Conservation (phyloP, 2,888 invertebrate genomes). For the Campoplex capitator region DNA sequence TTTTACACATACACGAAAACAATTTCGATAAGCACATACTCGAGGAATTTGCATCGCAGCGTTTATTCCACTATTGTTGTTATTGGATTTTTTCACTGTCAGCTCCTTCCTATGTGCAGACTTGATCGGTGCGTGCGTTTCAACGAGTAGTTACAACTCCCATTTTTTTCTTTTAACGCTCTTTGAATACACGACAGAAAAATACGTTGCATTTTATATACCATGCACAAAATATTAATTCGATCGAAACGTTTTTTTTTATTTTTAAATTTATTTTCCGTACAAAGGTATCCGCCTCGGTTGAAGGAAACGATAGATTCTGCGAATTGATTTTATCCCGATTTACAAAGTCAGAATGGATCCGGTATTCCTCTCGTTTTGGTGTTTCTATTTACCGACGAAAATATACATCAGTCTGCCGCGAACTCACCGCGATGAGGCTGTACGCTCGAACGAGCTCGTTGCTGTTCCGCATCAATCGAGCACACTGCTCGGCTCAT, state of each 20-base stretch:
- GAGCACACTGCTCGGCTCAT: slow-evolving; percentile 22
- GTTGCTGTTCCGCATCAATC: slow-evolving; percentile 44
- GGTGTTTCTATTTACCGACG: slow-evolving; percentile 11
- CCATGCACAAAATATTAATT: too few relatives aligned
- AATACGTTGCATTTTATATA: too few relatives aligned
- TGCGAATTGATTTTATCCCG: not conserved
- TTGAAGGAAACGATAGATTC: not conserved
- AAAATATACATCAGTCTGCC: slow-evolving; percentile 35
- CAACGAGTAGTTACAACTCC: too few relatives aligned
- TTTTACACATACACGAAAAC: not conserved
- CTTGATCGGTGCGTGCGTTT: too few relatives aligned
- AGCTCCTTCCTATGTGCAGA: too few relatives aligned
- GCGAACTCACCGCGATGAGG: slow-evolving; percentile 23
- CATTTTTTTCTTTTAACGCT: too few relatives aligned
- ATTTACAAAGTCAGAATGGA: not conserved
- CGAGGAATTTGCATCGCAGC: not conserved
- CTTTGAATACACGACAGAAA: too few relatives aligned
- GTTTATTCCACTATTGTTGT: not conserved
- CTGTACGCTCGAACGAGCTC: slow-evolving; percentile 42
- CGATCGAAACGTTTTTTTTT: not conserved
- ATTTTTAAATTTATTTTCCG: not conserved
- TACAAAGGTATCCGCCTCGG: not conserved
- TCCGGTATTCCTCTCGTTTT: slow-evolving; percentile 14
- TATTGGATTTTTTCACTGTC: not conserved
- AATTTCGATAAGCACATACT: not conserved